phyloP scores from a whole-genome alignment of 2,113 vertebrate genomes.

The Lates calcarifer region DNA sequence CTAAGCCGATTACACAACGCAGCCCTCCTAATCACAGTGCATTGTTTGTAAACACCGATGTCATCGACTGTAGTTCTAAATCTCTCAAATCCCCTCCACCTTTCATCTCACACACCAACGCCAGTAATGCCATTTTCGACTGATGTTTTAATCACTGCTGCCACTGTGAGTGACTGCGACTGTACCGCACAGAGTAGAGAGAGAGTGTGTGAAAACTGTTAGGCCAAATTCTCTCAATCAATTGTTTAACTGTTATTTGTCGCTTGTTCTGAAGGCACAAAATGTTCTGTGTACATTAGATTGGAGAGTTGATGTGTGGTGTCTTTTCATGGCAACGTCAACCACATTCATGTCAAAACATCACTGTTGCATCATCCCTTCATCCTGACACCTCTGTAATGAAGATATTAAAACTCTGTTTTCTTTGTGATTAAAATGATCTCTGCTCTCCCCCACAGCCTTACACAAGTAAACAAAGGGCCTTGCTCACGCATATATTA shows the following conservation, averaged over 20 bases:
- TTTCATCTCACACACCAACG: slow-evolving; percentile 76
- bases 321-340: slow-evolving; percentile 28
- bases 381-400: slow-evolving; percentile 70
- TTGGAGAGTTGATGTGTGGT: slow-evolving; percentile 22
- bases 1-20: slow-evolving; percentile 82
- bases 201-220: slow-evolving; percentile 42
- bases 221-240: slow-evolving; percentile 28
- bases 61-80: slow-evolving; percentile 75
- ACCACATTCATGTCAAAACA: slow-evolving; percentile 46
- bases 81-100: slow-evolving; percentile 78
- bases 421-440: slow-evolving; percentile 82
- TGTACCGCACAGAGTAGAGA: slow-evolving; percentile 35
- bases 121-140: slow-evolving; percentile 61
- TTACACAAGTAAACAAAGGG: slow-evolving; percentile 81
- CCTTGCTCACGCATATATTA: slow-evolving; percentile 78
- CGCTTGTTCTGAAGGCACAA: slow-evolving; percentile 15
- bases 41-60: slow-evolving; percentile 74
- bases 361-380: slow-evolving; percentile 48
- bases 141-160: slow-evolving; percentile 77
- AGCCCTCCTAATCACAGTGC: slow-evolving; percentile 76
- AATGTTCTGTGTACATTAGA: slow-evolving; percentile 17
- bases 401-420: slow-evolving; percentile 80
- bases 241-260: slow-evolving; percentile 25
- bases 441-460: slow-evolving; percentile 74
- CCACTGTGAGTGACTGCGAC: slow-evolving; percentile 53